Evolutionary conservation across 1,140 invertebrate genomes (phyloP), one percentile per base, ranked within the genome.

Genomic region (Drosophila sp.): DNA sequence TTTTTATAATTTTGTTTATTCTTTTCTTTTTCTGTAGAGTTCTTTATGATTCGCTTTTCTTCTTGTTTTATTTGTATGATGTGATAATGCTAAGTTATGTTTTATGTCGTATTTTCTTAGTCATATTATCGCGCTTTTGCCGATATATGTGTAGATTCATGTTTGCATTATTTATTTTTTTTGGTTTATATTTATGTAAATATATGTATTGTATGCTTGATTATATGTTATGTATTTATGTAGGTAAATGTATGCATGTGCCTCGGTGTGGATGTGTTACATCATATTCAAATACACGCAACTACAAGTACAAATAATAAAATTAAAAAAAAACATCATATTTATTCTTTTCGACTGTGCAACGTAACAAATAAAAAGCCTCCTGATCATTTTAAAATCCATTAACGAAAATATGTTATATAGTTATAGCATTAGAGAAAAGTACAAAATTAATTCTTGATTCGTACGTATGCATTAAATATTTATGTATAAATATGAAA

Each of bases 311-410:
- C 34, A 63, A 62, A 29, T 51, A 2, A 50, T 14, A 29, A 18
- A 53, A 53, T n/a, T 11, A 11, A 51, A 18, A 34, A 38, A 46
- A 58, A 14, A 46, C 32, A 45, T 59, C 14, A 45, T 48, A 25
- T 43, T 51, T 13, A 29, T 14, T 11, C 21, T 13, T 46, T 36
- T 61, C 8, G 45, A 61, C 45, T 67, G 54, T 43, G 79, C 79
- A 78, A 75, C 61, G 50, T 83, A 84, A 84, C 82, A 80, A 86
- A 80, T 77, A 59, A 62, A 67, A 67, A 84, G 82, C 81, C 81
- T 84, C 81, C 81, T 87, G 67, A 63, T 71, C 34, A 14, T 76
- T 71, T 80, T 51, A 72, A 66, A 74, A 27, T 74, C 50, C 64
- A 75, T 76, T 64, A 81, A 77, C 63, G 69, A 82, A 65, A 64